phyloP scores from a whole-genome alignment of 2,797 vertebrate genomes.

The Catamblyrhynchus diadema region DNA sequence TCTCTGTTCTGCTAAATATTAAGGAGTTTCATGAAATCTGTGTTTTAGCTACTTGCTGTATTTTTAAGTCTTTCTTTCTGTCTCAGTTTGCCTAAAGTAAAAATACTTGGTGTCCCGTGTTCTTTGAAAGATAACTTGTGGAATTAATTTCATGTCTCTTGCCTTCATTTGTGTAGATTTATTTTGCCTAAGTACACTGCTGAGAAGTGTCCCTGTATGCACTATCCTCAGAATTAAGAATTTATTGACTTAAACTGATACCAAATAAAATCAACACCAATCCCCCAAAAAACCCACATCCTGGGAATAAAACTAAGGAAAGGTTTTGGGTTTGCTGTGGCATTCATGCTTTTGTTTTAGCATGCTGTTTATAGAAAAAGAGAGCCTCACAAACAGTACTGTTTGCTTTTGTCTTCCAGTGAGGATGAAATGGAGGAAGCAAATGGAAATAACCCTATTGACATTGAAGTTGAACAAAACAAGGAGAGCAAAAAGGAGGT shows the following conservation, averaged over 20 bases:
- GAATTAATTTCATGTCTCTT: not conserved
- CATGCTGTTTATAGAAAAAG: not conserved
- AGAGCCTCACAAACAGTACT: not conserved
- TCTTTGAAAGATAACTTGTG: not conserved
- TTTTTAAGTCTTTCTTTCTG: not conserved
- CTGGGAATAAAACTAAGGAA: not conserved
- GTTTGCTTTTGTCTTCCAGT: slow-evolving; percentile 75
- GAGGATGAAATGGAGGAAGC: slow-evolving; percentile 88
- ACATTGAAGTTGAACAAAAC: slow-evolving; percentile 81
- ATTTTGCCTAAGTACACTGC: not conserved
- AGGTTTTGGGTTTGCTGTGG: not conserved
- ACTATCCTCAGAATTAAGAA: not conserved
- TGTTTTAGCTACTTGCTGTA: not conserved
- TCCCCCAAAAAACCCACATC: rapidly evolving
- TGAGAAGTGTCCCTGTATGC: not conserved
- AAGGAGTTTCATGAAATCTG: not conserved
- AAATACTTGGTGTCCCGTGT: not conserved
- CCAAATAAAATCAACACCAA: not conserved
- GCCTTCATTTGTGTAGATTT: not conserved
- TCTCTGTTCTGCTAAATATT: not conserved
- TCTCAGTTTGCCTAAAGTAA: not conserved
- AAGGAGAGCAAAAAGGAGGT: slow-evolving; percentile 92
- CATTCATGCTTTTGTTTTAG: not conserved
- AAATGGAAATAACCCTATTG: slow-evolving; percentile 75
- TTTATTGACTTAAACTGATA: not conserved